Conservation (phyloP, 2,888 invertebrate species). For the Branchipolynoe longqiensis region DNA sequence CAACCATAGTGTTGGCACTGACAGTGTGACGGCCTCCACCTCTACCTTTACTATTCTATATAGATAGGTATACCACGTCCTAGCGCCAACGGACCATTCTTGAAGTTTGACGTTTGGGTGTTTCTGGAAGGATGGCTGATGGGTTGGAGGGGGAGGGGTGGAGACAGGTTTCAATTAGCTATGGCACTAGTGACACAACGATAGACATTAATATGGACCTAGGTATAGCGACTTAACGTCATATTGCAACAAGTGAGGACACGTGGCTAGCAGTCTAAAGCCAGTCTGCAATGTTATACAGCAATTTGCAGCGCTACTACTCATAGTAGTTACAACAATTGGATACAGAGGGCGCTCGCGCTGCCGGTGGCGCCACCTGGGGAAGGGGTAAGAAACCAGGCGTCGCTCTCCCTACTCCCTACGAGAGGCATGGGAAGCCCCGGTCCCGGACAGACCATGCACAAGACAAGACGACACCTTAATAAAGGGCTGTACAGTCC, state of each 20-base stretch:
- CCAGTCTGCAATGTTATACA: conserved; percentile 26
- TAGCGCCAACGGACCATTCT: conserved; percentile 44
- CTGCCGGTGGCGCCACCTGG: background rate
- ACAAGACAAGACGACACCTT: conserved; percentile 23
- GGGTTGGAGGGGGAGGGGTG: background rate
- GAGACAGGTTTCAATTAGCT: background rate
- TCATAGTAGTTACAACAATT: background rate
- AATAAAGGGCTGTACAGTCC: background rate
- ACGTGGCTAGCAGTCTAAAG: conserved; percentile 29
- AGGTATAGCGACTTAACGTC: conserved; percentile 16
- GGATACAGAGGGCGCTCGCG: background rate
- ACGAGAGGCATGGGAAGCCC: background rate
- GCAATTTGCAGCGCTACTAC: background rate
- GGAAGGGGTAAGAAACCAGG: background rate
- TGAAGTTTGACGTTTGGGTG: conserved; percentile 33
- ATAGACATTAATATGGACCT: conserved; percentile 5
- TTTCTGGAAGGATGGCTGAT: background rate
- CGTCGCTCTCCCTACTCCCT: background rate
- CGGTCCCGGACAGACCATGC: conserved; percentile 30
- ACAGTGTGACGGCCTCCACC: too few relatives aligned
- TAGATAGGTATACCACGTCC: too few relatives aligned
- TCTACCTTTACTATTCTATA: too few relatives aligned
- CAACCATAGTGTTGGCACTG: too few relatives aligned
- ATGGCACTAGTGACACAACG: conserved; percentile 18
- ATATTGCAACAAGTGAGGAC: conserved; percentile 14